Percentiles rank a stretch among this genome's conserved stretches.
phyloP scores from a whole-genome alignment of 2,113 vertebrate species.

The Morphnarchus princeps region DNA sequence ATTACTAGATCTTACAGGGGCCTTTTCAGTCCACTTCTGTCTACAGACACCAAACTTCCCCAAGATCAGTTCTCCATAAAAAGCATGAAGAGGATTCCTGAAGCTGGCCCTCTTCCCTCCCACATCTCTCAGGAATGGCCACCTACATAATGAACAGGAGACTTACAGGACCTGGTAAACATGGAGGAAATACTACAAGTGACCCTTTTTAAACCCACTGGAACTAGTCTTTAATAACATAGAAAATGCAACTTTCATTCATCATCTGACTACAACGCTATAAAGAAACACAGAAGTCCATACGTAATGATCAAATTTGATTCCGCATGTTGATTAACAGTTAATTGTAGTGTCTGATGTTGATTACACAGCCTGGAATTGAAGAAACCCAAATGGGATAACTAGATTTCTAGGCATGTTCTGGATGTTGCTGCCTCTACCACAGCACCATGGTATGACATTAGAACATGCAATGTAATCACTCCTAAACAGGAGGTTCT shows the following conservation, averaged over 20 bases:
- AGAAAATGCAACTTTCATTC: neutral
- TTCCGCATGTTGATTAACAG: neutral
- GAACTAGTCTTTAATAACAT: neutral
- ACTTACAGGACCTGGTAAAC: neutral
- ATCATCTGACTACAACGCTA: neutral
- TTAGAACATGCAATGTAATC: neutral
- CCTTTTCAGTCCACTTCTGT: neutral
- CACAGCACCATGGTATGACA: neutral
- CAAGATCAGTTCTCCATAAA: neutral
- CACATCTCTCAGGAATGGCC: neutral
- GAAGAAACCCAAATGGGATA: slow-evolving; percentile 2
- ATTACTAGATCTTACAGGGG: neutral
- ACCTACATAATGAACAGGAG: neutral
- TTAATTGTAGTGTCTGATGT: neutral
- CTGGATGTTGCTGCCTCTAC: neutral
- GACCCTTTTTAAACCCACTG: neutral
- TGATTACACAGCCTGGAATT: neutral
- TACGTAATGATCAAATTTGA: neutral
- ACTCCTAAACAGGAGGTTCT: neutral
- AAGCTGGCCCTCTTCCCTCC: neutral
- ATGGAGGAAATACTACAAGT: neutral
- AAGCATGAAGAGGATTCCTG: neutral
- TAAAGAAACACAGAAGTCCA: slow-evolving; percentile 19
- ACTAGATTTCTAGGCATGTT: neutral
- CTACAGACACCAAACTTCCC: neutral